Base-by-base conservation (phyloP, 2,113 vertebrate genomes). In the Epinephelus cyanopodus region DNA sequence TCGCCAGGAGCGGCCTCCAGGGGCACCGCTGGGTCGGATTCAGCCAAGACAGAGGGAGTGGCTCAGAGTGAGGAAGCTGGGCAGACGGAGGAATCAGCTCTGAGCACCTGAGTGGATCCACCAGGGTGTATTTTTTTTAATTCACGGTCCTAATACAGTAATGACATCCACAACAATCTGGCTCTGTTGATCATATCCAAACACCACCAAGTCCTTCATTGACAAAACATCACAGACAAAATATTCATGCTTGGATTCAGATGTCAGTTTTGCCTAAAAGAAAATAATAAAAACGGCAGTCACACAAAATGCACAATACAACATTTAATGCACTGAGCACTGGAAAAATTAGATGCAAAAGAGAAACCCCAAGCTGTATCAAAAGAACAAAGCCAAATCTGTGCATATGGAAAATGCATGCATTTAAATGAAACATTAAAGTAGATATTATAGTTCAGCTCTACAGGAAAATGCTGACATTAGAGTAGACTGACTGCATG, bases 351-450 rank as follows among this genome's bases (percentile, higher is more conserved):
- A 58, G 37, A 81, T 15, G 60, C 64, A 84, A 80, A 90, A 82
- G 56, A 23, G n/a, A 17, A 74, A 70, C 54, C 23, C 45, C 2
- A 2, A 74, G 29, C 65, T 85, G 45, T 48, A 17, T 74, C 42
- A 85, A 62, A 85, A 85, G 74, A 89, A 81, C 29, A 88, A 89
- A 37, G 33, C 5, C 65, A 85, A 63, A 71, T 65, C n/a, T 25
- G 66, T 75, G 83, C 79, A 73, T 71, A 74, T 57, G 73, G 85
- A 87, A 80, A 83, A 79, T 90, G 94, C 94, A 94, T 94, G 93
- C 85, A 58, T 93, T 90, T 88, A 80, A 90, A 83, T 80, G 10
- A 89, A 85, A 84, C 89, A 82, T 81, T 83, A 80, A 14, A 56
- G 84, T 86, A 86, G 74, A 77, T 65, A 39, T 76, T 25, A 25